Percentiles rank a stretch among this genome's conserved stretches.
Evolutionary conservation across 2,113 vertebrate species (phyloP).

Genomic region (Paramormyrops kingsleyae): DNA sequence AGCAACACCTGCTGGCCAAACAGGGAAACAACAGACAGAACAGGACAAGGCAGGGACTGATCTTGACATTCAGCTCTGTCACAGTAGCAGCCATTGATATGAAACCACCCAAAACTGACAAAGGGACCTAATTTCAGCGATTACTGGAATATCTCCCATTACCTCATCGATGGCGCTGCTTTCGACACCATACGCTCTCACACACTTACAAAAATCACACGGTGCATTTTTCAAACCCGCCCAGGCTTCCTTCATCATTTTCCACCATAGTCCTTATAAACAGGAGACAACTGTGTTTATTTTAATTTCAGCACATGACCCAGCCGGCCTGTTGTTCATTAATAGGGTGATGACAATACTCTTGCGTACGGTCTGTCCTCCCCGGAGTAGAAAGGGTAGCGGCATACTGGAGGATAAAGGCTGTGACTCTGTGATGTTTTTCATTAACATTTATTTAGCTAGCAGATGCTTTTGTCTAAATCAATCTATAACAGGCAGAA

Average conservation of each 20-base stretch:
- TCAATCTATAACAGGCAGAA: background rate
- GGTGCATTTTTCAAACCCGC: background rate
- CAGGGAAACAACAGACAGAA: background rate
- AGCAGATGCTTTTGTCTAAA: background rate
- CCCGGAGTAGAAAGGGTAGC: background rate
- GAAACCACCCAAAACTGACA: background rate
- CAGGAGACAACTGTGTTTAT: background rate
- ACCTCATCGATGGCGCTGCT: background rate
- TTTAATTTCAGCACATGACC: background rate
- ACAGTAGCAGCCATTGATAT: background rate
- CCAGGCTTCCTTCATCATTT: background rate
- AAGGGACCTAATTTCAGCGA: background rate
- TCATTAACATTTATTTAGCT: background rate
- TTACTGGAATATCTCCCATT: background rate
- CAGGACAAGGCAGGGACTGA: background rate
- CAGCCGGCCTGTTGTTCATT: background rate
- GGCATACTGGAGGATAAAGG: background rate
- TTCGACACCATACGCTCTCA: background rate
- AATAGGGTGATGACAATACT: background rate
- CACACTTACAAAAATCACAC: background rate
- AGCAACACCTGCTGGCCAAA: background rate
- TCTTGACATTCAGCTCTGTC: background rate
- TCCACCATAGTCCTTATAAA: background rate
- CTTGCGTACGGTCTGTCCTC: background rate
- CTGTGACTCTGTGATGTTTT: background rate